Base-by-base conservation (phyloP, 2,113 vertebrate genomes). In the Phasianus colchicus region DNA sequence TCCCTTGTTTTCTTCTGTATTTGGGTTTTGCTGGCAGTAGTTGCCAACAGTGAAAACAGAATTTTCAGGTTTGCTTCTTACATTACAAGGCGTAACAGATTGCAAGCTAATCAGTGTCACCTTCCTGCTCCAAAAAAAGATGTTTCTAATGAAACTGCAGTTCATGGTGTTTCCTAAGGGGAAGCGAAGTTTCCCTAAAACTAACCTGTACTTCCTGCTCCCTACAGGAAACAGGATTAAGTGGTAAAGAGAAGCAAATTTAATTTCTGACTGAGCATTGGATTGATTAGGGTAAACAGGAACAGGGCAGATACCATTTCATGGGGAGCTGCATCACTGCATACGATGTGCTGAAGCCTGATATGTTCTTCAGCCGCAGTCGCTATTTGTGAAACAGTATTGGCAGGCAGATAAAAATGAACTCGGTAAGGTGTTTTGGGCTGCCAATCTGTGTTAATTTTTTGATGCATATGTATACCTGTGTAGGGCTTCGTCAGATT, bases 141-240 rank as follows among this genome's bases (percentile, higher is more conserved):
- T 81, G 88, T 85, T 95, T 86, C 60, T 81, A 95, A 84, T 96
- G 93, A 89, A 91, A 83, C 27, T 47, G 64, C 63, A 81, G 65
- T 64, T 47, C 50, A 27, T 58, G 57, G 42, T 57, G 9, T 22
- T 58, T 80, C 92, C 48, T 19, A 38, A 81, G n/a, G 19, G 71
- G 70, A 88, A 84, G 50, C 32, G 52, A 2, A 30, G 8, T 72
- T 90, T 65, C 83, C 69, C 45, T 78, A 5, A 63, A 65, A 80
- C 48, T 80, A 88, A 79, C 47, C 40, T 75, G 77, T 86, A 12
- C 81, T 88, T 94, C 83, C 34, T 90, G 79, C 73, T 92, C 47
- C 86, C 79, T 86, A 11, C 92, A 89, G 86, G 61, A 93, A 48
- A 48, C 40, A 52, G 83, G 86, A 82, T 4, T 78, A 89, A 88